A percentile compares a stretch with the other conserved stretches of the same genome.
These are phyloP conservation scores for Mirounga angustirostris DNA, from an alignment of 2,113 vertebrate species.

Conservation along the genomic window DNA sequence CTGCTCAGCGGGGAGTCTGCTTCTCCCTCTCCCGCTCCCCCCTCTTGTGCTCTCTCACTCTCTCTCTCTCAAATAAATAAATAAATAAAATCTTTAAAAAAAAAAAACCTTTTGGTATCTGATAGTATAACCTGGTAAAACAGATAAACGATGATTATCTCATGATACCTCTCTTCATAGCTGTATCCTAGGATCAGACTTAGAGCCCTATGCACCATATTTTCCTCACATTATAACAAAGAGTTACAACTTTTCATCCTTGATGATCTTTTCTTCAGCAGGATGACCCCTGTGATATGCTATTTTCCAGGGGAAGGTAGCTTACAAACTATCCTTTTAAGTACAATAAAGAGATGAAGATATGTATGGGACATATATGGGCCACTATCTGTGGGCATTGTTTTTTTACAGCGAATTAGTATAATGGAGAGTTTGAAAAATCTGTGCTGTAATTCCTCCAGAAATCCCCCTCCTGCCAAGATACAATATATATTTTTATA, in stretches of 20 bases:
- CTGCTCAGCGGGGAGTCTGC: no score
- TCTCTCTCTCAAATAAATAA: neutral
- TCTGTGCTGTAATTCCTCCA: neutral
- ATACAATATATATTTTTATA: neutral
- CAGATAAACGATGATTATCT: neutral
- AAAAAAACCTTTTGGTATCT: neutral
- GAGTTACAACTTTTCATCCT: neutral
- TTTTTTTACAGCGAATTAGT: neutral
- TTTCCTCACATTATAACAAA: neutral
- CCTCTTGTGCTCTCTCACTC: no score
- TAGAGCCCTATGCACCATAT: neutral
- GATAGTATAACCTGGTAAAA: conserved; percentile 25
- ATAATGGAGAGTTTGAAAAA: conserved; percentile 1
- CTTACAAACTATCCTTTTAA: conserved; percentile 2
- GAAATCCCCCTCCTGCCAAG: neutral
- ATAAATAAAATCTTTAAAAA: no score
- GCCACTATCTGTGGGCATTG: neutral
- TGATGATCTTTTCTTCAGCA: conserved; percentile 12
- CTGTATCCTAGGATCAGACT: neutral
- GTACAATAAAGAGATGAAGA: neutral
- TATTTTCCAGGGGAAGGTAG: neutral
- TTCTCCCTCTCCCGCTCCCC: no score
- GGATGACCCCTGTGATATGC: neutral
- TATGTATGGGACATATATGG: neutral
- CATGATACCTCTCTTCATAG: neutral